Conservation (phyloP, 2,113 vertebrate genomes). For the Oncorhynchus nerka region DNA sequence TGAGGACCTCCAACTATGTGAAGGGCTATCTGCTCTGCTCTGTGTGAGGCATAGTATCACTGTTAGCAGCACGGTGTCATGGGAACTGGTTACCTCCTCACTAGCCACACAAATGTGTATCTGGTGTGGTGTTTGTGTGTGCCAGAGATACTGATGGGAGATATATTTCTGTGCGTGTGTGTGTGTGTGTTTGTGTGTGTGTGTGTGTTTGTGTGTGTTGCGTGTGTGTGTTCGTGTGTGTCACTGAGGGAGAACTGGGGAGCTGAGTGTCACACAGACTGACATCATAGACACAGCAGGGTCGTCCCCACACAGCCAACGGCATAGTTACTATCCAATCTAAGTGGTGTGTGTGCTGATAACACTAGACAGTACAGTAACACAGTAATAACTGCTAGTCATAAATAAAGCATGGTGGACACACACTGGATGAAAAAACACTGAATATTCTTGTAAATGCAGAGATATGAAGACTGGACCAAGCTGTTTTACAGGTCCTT, state of each 20-base stretch:
- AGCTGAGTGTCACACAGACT: background rate
- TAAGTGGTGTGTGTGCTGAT: background rate
- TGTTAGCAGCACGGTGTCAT: slow-evolving; percentile 65
- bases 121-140: slow-evolving; percentile 31
- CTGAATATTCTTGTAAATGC: background rate
- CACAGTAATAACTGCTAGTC: background rate
- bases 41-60: slow-evolving; percentile 53
- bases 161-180: background rate
- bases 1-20: slow-evolving; percentile 63
- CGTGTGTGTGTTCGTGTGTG: no score
- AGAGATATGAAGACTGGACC: background rate
- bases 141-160: slow-evolving; percentile 50
- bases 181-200: background rate
- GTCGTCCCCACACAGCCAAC: background rate
- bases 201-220: background rate
- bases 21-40: slow-evolving; percentile 54
- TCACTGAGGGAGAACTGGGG: no score
- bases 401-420: background rate
- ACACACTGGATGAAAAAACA: background rate
- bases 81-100: slow-evolving; percentile 54
- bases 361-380: background rate
- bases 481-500: no score
- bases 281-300: background rate
- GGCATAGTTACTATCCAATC: background rate
- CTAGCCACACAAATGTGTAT: slow-evolving; percentile 52